Conservation (phyloP, 2,113 vertebrate species). For the Melanerpes formicivorus region DNA sequence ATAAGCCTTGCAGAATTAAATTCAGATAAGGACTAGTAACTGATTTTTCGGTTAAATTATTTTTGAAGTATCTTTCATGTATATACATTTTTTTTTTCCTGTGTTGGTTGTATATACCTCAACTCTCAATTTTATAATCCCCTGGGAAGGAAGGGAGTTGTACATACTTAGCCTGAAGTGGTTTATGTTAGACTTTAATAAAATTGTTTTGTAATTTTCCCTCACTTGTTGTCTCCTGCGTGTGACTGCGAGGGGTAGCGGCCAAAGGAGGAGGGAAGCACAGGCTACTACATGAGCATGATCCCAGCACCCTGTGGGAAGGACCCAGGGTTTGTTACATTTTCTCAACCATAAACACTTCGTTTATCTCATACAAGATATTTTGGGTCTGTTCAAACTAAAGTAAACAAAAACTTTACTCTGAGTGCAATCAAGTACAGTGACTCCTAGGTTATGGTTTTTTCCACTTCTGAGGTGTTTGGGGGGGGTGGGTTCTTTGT, state of each 20-base stretch:
- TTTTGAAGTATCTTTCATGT: constrained; percentile 57
- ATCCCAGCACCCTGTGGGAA: no score
- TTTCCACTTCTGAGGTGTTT: neutral
- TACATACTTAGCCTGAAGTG: constrained; percentile 67
- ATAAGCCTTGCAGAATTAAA: constrained; percentile 26
- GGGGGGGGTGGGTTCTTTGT: no score
- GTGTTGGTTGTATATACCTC: constrained; percentile 58
- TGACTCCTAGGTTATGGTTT: neutral
- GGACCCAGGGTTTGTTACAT: rapidly evolving
- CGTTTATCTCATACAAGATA: neutral
- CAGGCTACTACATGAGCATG: neutral
- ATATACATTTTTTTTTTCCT: constrained; percentile 42
- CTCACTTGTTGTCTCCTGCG: constrained; percentile 43
- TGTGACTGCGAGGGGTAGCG: neutral
- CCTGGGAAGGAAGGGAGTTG: constrained; percentile 44
- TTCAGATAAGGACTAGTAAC: constrained; percentile 39
- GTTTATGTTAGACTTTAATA: constrained; percentile 73
- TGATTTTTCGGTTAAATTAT: constrained; percentile 56
- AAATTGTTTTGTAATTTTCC: constrained; percentile 72
- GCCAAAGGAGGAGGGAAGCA: neutral
- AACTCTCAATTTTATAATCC: constrained; percentile 59
- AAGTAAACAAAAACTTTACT: neutral
- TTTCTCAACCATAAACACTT: neutral
- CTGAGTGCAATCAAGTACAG: neutral
- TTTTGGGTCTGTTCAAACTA: neutral